Conservation (phyloP, 2,888 invertebrate species). For the Hipparchia semele region DNA sequence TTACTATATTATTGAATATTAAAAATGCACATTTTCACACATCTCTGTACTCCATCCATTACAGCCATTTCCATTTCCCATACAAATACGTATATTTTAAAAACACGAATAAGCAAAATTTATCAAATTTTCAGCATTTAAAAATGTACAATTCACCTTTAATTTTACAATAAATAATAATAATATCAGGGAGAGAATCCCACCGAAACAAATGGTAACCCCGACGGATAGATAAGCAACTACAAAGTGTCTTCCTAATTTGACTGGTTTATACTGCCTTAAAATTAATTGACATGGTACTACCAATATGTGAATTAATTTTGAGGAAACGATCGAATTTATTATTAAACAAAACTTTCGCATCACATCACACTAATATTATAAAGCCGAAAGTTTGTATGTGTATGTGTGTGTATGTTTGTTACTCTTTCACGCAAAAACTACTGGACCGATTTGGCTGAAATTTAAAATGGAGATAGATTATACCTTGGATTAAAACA, state of each 20-base stretch:
- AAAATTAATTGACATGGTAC: too few relatives aligned
- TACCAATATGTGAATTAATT: too few relatives aligned
- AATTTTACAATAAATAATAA: conserved; percentile 27
- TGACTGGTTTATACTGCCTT: not conserved
- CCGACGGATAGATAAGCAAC: conserved; percentile 5
- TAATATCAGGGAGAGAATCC: conserved; percentile 1
- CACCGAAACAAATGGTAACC: not conserved
- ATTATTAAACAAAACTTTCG: too few relatives aligned
- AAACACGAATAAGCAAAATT: conserved; percentile 27
- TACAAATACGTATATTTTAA: conserved; percentile 16
- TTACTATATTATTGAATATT: conserved; percentile 7
- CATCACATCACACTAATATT: too few relatives aligned
- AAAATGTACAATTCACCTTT: conserved; percentile 22
- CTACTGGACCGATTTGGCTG: too few relatives aligned
- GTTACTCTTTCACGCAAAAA: too few relatives aligned
- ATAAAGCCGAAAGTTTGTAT: too few relatives aligned
- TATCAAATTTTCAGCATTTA: conserved; percentile 25
- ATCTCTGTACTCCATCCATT: not conserved
- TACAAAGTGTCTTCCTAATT: not conserved
- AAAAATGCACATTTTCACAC: conserved; percentile 6
- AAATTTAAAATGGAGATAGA: too few relatives aligned
- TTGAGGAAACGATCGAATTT: too few relatives aligned
- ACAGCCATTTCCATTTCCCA: not conserved
- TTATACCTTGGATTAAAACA: too few relatives aligned
- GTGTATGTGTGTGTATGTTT: too few relatives aligned